Evolutionary conservation across 2,797 vertebrate species (phyloP), one percentile per base, ranked within the genome.

Genomic region (Malurus splendens): DNA sequence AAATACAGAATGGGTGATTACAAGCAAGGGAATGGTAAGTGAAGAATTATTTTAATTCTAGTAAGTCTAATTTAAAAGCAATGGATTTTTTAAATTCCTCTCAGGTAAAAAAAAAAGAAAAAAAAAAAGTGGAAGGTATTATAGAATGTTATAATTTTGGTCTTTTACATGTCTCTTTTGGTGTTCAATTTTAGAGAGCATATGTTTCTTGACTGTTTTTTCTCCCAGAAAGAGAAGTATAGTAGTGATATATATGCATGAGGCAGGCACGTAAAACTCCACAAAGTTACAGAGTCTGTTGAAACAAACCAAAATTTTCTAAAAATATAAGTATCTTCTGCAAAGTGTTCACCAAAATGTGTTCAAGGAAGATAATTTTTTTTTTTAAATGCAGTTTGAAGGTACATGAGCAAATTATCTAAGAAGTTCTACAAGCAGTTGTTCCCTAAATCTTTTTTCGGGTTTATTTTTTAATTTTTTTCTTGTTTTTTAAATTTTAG

Each of bases 11-110:
- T 45, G 39, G 54, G 19, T 52, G 48, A 90, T 67, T 68, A 9
- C 22, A 79, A 24, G 11, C 27, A 50, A 33, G 28, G 39, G 16
- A 76, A 76, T 39, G 42, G n/a, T 74, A 90, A 55, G 13, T 41
- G 64, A 60, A 61, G 66, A 64, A 52, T 68, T 81, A 60, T 68
- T 79, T 79, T 70, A 51, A 82, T 74, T 84, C 48, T 61, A 51
- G 14, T 78, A 67, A 67, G 6, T 38, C 41, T 89, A 66, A 84
- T 75, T 78, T 8, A 11, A 70, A 78, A 62, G 36, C 19, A 82
- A 72, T 45, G 22, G 6, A 14, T 77, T 50, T 75, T 59, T 60
- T 0, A 6, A 64, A 79, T 68, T 72, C 16, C 19, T 60, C 18
- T 45, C 11, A 24, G 24, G 38, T 72, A 13, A 73, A 84, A 79